Evolutionary conservation across 2,888 invertebrate species (phyloP).

Genomic region (Drosophila pegasa): DNA sequence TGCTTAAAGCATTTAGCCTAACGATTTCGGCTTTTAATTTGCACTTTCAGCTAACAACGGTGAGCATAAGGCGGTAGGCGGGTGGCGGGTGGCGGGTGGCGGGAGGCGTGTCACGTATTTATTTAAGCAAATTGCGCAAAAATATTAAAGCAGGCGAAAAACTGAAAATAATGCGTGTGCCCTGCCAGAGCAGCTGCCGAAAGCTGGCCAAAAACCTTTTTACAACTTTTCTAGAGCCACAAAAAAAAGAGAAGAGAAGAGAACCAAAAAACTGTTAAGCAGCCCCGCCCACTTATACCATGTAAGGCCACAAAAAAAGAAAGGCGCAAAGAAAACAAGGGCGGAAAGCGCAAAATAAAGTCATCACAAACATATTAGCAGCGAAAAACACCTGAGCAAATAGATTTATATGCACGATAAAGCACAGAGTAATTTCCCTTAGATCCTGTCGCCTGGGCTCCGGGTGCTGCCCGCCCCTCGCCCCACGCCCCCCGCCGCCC

Average conservation of each 20-base stretch:
- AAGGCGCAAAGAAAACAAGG: conserved; percentile 42
- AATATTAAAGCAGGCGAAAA: conserved; percentile 61
- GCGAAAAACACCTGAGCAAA: conserved; percentile 83
- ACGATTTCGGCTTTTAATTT: conserved; percentile 70
- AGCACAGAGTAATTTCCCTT: conserved; percentile 75
- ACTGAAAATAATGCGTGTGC: conserved; percentile 38
- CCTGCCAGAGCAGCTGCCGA: conserved; percentile 65
- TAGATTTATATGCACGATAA: conserved; percentile 81
- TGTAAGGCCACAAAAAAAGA: conserved; percentile 36
- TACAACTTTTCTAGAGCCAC: conserved; percentile 68
- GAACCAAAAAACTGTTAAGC: conserved; percentile 58
- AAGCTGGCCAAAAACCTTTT: conserved; percentile 66
- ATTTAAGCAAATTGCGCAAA: conserved; percentile 69
- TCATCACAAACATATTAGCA: conserved; percentile 83
- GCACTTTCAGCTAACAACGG: conserved; percentile 41
- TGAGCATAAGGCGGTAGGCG: neutral
- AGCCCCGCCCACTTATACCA: conserved; percentile 40
- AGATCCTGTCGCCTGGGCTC: conserved; percentile 76
- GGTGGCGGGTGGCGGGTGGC: neutral
- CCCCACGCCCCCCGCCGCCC: conserved; percentile 8
- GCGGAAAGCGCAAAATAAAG: conserved; percentile 81
- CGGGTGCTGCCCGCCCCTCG: neutral
- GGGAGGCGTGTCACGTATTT: conserved; percentile 64
- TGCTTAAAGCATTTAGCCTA: conserved; percentile 76
- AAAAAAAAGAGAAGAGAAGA: conserved; percentile 6